Evolutionary conservation across 64 coral and sea anemone genomes (phyloP).

Genomic region (Cladopsammia gracilis): DNA sequence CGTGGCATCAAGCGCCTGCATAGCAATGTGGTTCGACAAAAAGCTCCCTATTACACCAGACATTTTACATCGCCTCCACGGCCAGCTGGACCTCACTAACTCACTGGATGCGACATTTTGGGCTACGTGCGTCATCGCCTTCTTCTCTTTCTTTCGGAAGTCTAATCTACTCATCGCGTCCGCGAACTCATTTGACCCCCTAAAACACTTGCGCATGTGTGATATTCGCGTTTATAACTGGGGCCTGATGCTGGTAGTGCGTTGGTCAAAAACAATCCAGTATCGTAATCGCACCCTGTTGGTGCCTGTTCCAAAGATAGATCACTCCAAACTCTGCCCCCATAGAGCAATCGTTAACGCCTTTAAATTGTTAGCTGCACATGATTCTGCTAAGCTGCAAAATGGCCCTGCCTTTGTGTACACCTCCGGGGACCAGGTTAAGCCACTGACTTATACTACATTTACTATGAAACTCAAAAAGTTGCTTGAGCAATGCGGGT

Average conservation of each 20-base stretch:
- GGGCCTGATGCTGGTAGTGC: neutral
- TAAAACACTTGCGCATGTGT: too few species aligned
- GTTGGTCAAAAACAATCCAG: too few species aligned
- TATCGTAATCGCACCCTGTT: too few species aligned
- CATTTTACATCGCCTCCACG: neutral
- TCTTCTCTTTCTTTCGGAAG: neutral
- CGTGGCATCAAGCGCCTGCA: neutral
- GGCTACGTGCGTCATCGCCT: neutral
- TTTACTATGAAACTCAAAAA: neutral
- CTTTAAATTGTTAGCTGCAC: neutral
- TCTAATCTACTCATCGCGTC: too few species aligned
- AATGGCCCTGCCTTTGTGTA: slow-evolving; percentile 13
- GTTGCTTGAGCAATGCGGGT: neutral
- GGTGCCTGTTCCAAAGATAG: too few species aligned
- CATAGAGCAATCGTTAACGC: neutral
- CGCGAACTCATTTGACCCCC: too few species aligned
- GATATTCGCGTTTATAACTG: too few species aligned
- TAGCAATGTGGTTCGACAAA: neutral
- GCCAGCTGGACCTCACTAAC: neutral
- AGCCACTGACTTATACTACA: neutral
- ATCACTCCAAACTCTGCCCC: neutral
- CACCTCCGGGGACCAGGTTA: neutral
- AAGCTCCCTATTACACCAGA: neutral
- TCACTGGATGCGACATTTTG: neutral
- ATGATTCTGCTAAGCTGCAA: neutral